phyloP scores from a whole-genome alignment of 2,113 vertebrate genomes.

The Hiodon alosoides region DNA sequence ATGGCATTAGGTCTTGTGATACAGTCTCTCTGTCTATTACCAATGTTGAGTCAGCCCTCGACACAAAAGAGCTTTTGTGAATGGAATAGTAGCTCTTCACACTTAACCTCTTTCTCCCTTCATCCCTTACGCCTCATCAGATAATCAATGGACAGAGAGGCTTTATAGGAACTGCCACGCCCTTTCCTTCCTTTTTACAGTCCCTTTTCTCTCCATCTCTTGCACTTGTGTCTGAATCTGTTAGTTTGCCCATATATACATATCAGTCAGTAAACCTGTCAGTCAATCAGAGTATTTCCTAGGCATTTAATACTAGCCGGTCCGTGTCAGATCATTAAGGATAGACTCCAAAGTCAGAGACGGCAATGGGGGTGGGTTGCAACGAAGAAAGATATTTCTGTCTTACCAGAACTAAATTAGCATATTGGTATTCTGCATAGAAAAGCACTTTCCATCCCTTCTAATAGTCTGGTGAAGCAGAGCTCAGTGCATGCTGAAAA shows the following conservation, averaged over 20 bases:
- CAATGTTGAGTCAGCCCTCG: constrained; percentile 5
- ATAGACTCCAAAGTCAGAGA: constrained; percentile 41
- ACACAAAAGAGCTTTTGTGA: constrained; percentile 36
- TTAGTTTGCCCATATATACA: constrained; percentile 17
- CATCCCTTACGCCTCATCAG: constrained; percentile 22
- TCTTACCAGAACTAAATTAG: constrained; percentile 53
- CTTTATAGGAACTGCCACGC: constrained; percentile 25
- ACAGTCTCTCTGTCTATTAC: constrained; percentile 21
- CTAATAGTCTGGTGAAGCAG: constrained; percentile 49
- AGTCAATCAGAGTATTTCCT: constrained; percentile 39
- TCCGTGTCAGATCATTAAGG: constrained; percentile 38
- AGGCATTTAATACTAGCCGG: constrained; percentile 9
- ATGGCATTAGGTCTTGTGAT: constrained; percentile 38
- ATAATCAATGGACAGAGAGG: constrained; percentile 35
- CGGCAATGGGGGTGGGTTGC: constrained; percentile 19
- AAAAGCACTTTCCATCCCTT: constrained; percentile 59
- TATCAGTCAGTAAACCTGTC: constrained; percentile 45
- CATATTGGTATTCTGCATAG: constrained; percentile 67
- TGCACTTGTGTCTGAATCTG: constrained; percentile 29
- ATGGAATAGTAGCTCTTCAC: constrained; percentile 20
- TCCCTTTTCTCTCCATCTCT: constrained; percentile 2
- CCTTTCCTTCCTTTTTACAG: background rate
- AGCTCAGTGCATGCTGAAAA: constrained; percentile 54
- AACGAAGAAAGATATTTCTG: constrained; percentile 30
- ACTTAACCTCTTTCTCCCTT: constrained; percentile 27